These are phyloP conservation scores for Diadegma fenestrale DNA, from an alignment of 2,888 invertebrate genomes.

Conservation along the genomic window DNA sequence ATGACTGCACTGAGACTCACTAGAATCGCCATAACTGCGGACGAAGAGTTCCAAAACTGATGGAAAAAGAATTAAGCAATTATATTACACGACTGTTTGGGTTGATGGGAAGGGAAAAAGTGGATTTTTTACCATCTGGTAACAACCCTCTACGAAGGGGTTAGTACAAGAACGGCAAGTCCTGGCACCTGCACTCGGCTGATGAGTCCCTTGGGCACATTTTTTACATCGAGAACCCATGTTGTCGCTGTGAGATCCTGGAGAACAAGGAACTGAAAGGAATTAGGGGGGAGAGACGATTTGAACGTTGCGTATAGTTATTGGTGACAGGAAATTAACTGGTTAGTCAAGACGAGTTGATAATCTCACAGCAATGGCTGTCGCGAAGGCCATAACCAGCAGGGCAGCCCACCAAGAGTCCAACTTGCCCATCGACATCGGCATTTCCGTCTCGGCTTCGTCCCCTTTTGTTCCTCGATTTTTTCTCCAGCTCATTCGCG, in stretches of 20 bases:
- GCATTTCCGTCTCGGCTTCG: constrained; percentile 66
- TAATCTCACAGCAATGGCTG: constrained; percentile 77
- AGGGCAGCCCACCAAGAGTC: constrained; percentile 78
- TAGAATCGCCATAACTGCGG: constrained; percentile 70
- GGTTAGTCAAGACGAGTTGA: neutral
- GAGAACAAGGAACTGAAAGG: constrained; percentile 77
- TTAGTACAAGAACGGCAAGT: constrained; percentile 78
- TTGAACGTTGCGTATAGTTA: neutral
- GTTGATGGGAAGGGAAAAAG: constrained; percentile 14
- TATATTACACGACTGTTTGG: neutral
- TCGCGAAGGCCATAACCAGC: constrained; percentile 78
- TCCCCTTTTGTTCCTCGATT: constrained; percentile 68
- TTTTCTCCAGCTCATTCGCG: constrained; percentile 55
- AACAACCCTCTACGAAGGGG: constrained; percentile 79
- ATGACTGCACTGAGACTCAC: constrained; percentile 70
- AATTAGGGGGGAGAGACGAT: constrained; percentile 9
- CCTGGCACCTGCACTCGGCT: constrained; percentile 77
- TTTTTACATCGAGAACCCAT: constrained; percentile 77
- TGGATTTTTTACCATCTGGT: constrained; percentile 75
- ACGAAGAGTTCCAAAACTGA: constrained; percentile 76
- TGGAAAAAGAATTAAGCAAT: constrained; percentile 39
- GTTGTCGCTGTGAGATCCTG: constrained; percentile 79
- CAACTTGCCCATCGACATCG: constrained; percentile 75
- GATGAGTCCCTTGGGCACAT: constrained; percentile 78
- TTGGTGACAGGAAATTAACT: constrained; percentile 38